A percentile compares a stretch with the other conserved stretches of the same genome.
These are phyloP conservation scores for Actenoides lindsayi DNA, from an alignment of 2,113 vertebrate genomes.

Conservation along the genomic window DNA sequence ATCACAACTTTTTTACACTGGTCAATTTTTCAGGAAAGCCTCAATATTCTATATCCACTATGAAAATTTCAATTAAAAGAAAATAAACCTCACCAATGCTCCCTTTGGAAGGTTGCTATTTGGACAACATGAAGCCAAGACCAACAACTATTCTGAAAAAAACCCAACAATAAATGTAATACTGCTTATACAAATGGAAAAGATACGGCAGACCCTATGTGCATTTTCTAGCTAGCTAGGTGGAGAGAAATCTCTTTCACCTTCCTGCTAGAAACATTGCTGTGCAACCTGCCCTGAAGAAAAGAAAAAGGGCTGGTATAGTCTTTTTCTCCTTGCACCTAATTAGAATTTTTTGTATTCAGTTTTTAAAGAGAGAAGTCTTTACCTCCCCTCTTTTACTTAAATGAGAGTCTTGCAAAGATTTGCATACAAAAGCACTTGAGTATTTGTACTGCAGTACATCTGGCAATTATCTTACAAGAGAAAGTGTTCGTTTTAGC, in stretches of 20 bases:
- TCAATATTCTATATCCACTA: background rate
- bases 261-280: background rate
- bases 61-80: background rate
- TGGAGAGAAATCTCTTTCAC: background rate
- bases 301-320: background rate
- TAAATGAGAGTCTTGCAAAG: background rate
- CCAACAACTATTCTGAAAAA: background rate
- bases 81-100: background rate
- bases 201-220: background rate
- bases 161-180: background rate
- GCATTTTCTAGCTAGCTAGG: background rate
- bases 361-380: background rate
- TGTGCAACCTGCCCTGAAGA: background rate
- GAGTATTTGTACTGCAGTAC: constrained; percentile 12
- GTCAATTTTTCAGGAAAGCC: background rate
- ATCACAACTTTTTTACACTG: background rate
- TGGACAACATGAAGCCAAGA: background rate
- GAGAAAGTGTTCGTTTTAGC: background rate
- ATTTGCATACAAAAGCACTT: constrained; percentile 34
- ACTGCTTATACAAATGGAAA: background rate
- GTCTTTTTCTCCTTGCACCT: background rate
- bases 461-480: constrained; percentile 39
- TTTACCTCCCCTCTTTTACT: background rate
- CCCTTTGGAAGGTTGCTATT: background rate
- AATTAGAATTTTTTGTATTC: background rate